These are phyloP conservation scores for Lemur catta DNA, from an alignment of 2,797 vertebrate species.

Conservation along the genomic window DNA sequence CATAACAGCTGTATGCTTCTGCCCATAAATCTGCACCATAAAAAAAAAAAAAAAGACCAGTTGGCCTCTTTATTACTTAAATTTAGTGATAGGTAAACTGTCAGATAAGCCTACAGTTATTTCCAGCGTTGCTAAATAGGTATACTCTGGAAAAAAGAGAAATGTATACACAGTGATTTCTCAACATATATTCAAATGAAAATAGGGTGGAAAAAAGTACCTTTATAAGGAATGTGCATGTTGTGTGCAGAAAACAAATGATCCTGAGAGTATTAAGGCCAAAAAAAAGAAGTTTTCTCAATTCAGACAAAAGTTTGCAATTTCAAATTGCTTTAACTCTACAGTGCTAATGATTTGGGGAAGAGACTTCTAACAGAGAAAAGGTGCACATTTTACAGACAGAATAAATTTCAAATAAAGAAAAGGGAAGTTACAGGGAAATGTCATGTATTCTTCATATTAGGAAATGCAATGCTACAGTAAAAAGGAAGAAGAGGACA, in stretches of 20 bases:
- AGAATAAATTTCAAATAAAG: not conserved
- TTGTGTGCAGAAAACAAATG: not conserved
- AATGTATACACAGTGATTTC: not conserved
- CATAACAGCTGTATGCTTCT: not conserved
- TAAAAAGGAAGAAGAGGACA: not conserved
- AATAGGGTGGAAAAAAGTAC: not conserved
- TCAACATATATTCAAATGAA: not conserved
- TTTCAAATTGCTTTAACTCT: not conserved
- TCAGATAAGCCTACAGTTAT: not conserved
- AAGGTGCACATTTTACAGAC: not conserved
- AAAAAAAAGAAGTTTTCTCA: not conserved
- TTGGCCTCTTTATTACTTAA: not conserved
- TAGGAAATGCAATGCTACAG: not conserved
- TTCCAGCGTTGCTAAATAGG: not conserved
- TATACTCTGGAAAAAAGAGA: not conserved
- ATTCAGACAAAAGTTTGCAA: not conserved
- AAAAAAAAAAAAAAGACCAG: not conserved
- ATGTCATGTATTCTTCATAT: not conserved
- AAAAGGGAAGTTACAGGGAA: not conserved
- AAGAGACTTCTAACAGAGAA: not conserved
- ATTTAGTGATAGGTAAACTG: not conserved
- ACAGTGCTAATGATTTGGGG: not conserved
- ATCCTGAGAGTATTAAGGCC: not conserved
- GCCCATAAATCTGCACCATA: not conserved
- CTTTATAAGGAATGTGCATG: not conserved